Conservation (phyloP, 2,113 vertebrate species). For the Vidua chalybeata region DNA sequence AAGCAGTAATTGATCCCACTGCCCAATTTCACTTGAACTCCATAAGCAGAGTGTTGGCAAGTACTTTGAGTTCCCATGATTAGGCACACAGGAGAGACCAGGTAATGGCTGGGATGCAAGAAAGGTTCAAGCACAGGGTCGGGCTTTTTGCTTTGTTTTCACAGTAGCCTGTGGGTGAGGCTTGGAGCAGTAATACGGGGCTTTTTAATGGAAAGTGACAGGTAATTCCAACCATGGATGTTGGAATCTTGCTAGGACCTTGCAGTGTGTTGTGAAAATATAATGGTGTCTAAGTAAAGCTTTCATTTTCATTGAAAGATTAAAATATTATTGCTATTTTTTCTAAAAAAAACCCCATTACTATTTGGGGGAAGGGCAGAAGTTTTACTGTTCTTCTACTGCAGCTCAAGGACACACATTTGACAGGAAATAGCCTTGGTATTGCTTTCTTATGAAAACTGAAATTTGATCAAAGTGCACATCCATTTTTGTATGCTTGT, state of each 20-base stretch:
- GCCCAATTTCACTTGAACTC: background rate
- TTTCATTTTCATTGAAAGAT: background rate
- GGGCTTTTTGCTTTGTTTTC: background rate
- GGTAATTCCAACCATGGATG: background rate
- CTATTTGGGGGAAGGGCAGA: background rate
- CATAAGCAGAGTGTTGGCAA: background rate
- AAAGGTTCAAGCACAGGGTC: background rate
- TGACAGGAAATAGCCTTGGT: background rate
- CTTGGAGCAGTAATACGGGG: background rate
- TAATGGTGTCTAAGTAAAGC: background rate
- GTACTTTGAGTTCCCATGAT: background rate
- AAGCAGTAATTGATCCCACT: background rate
- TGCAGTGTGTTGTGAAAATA: background rate
- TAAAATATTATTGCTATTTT: background rate
- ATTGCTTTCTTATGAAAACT: conserved; percentile 6
- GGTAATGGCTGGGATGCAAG: background rate
- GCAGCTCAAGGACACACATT: background rate
- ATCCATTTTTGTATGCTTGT: background rate
- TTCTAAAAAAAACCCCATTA: background rate
- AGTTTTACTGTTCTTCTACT: background rate
- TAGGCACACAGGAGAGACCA: background rate
- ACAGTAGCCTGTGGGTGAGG: accelerated
- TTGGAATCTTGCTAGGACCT: background rate
- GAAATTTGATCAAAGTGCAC: background rate
- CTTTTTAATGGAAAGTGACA: background rate